Conservation (phyloP, 2,113 vertebrate species). For the Rhadina sibilatrix region DNA sequence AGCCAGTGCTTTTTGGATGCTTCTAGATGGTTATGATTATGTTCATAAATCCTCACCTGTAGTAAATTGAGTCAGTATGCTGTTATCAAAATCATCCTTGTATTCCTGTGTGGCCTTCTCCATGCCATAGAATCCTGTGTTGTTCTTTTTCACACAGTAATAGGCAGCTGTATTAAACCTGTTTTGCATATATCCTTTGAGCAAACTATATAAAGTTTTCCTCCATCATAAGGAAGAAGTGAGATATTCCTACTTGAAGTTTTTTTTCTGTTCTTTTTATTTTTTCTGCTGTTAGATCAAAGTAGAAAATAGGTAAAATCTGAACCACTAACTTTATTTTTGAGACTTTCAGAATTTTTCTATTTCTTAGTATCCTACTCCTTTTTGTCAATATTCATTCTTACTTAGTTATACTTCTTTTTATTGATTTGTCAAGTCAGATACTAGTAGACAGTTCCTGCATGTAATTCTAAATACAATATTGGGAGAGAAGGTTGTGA, state of each 20-base stretch:
- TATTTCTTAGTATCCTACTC: background rate
- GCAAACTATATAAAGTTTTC: background rate
- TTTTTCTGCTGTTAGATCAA: background rate
- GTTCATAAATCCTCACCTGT: background rate
- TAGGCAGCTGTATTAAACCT: background rate
- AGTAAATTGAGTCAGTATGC: background rate
- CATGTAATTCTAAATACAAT: background rate
- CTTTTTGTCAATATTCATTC: background rate
- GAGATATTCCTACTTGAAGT: background rate
- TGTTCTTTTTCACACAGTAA: background rate
- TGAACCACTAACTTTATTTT: background rate
- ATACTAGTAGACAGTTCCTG: background rate
- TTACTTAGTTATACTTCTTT: background rate
- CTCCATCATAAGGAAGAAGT: background rate
- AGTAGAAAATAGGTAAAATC: background rate
- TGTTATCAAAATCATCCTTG: background rate
- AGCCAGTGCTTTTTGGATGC: background rate
- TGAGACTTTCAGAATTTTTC: background rate
- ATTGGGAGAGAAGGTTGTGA: background rate
- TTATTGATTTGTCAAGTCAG: background rate
- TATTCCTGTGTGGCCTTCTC: background rate
- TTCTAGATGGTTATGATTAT: background rate
- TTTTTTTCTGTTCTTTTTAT: background rate
- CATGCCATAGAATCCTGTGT: background rate
- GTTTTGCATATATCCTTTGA: background rate